Evolutionary conservation across 2,797 vertebrate species (phyloP), one percentile per base, ranked within the genome.

Genomic region (Sphaeramia orbicularis): DNA sequence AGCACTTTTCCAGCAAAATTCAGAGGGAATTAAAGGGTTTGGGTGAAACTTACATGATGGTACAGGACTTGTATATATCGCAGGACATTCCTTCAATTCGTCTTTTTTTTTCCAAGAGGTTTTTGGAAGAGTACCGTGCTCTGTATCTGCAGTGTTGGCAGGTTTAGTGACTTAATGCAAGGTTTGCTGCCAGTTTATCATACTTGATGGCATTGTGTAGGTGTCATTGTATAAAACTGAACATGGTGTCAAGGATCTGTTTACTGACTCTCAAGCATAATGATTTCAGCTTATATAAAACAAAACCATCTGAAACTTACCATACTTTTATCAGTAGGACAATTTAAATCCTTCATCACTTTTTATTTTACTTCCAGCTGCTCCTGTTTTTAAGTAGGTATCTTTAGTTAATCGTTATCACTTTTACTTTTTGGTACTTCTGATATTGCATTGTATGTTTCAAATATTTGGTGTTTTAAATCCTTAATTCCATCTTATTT

Each of bases 11-110:
- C 6, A 14, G 32, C 12, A 55, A 19, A 38, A 42, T 58, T 52
- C 10, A 38, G 56, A 51, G 45, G 41, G 76, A 80, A 79, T 60
- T 12, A 64, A 13, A 73, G 44, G 56, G n/a, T 44, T 4, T 37
- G 24, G 15, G 45, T 32, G 24, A 71, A 56, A 3, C 47, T 56
- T 38, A 56, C 35, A 13, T 27, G 41, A 67, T 45, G 24, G 79
- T 43, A 52, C 27, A 0, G 10, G 44, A 8, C 51, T 38, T 45
- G 10, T 47, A 15, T 49, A 51, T 30, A 51, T 30, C 6, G 12
- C 43, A 12, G 19, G 3, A 44, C 4, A 42, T 18, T 18, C 7
- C 4, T 47, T 50, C 8, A 36, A 6, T 45, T 9, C 4, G 13
- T 1, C 4, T 11, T 37, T 51, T 30, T 12, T 24, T 16, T 9